Evolutionary conservation across 2,888 invertebrate genomes (phyloP), one percentile per base, ranked within the genome.

Genomic region (Listrodromus nycthemerus): DNA sequence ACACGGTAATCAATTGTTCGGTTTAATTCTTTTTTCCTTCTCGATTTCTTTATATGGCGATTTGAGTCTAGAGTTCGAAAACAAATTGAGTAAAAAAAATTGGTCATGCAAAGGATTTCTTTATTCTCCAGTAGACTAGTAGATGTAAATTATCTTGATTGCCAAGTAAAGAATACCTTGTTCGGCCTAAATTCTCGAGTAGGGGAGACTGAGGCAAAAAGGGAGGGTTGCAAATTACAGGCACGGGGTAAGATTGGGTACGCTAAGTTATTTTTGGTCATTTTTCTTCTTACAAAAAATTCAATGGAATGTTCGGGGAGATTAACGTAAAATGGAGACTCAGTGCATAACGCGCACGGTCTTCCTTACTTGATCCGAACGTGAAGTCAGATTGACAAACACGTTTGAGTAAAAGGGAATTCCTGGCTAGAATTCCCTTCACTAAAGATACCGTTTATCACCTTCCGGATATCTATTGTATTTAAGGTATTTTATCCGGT

Each of bases 71-170:
- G 4, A 52, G 52, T n/a, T 21, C 19, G 21, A 52, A 19, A 21
- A 52, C 19, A 1, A 4, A 33, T 6, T 1, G 7, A 33, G 6
- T 8, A 33, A 8, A 8, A 33, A 33, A 33, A 33, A 37, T 41
- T 16, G 41, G 13, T 45, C 41, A 45, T 45, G 3, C 13, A 45
- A 4, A 5, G 41, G 3, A 13, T 45, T 16, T 13, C 13, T 24
- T 55, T 55, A 24, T 55, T 55, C 24, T 10, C 2, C 2, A 55
- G 55, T 13, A 24, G 24, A 8, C 41, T 45, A 16, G 41, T 45
- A 16, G 41, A 45, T 45, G 41, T 45, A 45, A 21, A 55, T 55
- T 55, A 55, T 55, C 55, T 21, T 10, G 55, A 55, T 55, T 24
- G 24, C 55, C 55, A 24, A 55, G 24, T 55, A 55, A 13, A 10